Evolutionary conservation across 2,113 vertebrate species (phyloP).

Genomic region (Etheostoma spectabile): DNA sequence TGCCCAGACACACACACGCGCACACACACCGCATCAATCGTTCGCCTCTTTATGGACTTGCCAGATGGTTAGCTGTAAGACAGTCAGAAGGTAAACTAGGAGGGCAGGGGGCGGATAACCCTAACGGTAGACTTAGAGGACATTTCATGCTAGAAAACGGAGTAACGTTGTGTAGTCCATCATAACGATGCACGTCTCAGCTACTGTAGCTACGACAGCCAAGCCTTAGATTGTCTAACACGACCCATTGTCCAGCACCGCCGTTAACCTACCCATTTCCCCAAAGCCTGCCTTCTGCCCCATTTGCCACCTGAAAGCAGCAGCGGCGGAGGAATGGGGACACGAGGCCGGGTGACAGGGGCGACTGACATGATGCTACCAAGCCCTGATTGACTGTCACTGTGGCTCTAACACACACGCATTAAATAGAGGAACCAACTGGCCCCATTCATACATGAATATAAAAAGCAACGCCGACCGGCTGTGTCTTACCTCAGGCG

Average conservation of each 20-base stretch:
- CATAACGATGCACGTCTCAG: conserved; percentile 18
- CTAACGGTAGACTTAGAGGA: conserved; percentile 7
- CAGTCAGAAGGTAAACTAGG: conserved; percentile 4
- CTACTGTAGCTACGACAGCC: background rate
- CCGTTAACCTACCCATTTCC: background rate
- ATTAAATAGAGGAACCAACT: background rate
- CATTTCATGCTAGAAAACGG: conserved; percentile 27
- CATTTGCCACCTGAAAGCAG: conserved; percentile 3
- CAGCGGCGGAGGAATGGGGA: conserved; percentile 24
- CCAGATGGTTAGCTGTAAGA: background rate
- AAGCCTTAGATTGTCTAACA: background rate
- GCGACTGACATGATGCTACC: conserved; percentile 28
- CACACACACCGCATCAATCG: conserved; percentile 21
- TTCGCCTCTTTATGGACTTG: conserved; percentile 2
- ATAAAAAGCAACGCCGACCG: background rate
- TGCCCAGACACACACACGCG: conserved; percentile 40
- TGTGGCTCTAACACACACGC: background rate
- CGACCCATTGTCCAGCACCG: conserved; percentile 1
- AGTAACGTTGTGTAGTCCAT: conserved; percentile 17
- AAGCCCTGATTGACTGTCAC: conserved; percentile 21
- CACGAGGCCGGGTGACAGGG: conserved; percentile 62
- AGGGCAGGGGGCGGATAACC: background rate
- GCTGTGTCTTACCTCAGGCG: conserved; percentile 83
- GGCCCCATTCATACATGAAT: background rate
- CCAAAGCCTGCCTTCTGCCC: conserved; percentile 1